Evolutionary conservation across 2,888 invertebrate species (phyloP), one percentile per base, ranked within the genome.

Genomic region (Netelia virgata): DNA sequence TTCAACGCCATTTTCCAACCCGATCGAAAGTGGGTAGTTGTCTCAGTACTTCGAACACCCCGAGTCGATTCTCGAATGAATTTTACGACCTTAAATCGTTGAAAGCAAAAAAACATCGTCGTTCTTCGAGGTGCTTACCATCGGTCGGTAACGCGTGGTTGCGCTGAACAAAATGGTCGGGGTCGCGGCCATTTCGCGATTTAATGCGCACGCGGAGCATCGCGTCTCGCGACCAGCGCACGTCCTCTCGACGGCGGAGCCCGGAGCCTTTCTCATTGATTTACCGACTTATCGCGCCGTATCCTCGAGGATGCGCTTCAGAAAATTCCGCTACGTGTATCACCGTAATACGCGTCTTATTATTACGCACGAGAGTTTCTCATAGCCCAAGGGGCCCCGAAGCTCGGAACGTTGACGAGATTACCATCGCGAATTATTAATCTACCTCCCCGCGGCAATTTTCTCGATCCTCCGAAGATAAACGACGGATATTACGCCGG

Each of bases 371-470:
- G 28, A 28, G 28, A 28, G 28, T 28, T 28, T 47, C 28, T 53
- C n/a, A n/a, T 53, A 6, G 1, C 14, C 11, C 5, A 1, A 16
- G 23, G 47, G 47, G 50, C 28, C 28, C 5, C 28, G 20, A 16
- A 16, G 36, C 50, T 69, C 50, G 20, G 69, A 78, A 69, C 61
- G 53, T 47, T 16, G 69, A 53, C 69, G 36, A 14, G 77, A 70
- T 78, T 69, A 78, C 36, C 77, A 63, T 78, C 69, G 77, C n/a
- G 50, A 69, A 78, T 78, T 78, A 78, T 78, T 78, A 78, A 78
- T 78, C 69, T 69, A 78, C 69, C 63, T 69, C 41, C 47, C 28
- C 28, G 47, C 50, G 47, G 68, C 36, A 77, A 77, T 69, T 77
- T 69, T 11, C 68, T 59, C 47, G 68, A 77, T 77, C 77, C 59